phyloP scores from a whole-genome alignment of 2,113 vertebrate species.

The Dolichotis patagonum region DNA sequence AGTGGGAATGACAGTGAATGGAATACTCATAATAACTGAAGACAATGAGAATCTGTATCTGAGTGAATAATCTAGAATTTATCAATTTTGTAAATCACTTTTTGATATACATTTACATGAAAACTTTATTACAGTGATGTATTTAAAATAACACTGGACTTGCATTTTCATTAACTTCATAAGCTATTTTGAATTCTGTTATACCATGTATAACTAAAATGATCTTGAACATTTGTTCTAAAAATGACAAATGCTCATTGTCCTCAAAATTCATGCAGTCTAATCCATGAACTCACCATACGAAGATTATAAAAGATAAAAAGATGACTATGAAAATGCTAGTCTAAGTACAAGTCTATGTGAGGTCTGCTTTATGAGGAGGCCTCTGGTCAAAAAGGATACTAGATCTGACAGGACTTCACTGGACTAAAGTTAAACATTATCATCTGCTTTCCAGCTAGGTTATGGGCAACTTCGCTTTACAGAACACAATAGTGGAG shows the following conservation, averaged over 20 bases:
- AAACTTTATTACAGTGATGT: background rate
- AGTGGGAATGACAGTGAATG: background rate
- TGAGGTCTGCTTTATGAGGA: background rate
- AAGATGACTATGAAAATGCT: background rate
- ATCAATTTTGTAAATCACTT: constrained; percentile 6
- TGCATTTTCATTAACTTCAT: background rate
- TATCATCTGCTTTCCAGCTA: background rate
- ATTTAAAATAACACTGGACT: background rate
- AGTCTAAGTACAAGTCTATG: background rate
- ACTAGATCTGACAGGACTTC: background rate
- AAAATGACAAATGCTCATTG: background rate
- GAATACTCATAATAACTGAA: background rate
- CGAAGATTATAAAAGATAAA: background rate
- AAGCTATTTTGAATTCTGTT: background rate
- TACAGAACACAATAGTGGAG: background rate
- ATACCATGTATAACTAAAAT: background rate
- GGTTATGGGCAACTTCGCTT: background rate
- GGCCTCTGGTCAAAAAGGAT: background rate
- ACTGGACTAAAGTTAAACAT: background rate
- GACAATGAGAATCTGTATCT: background rate
- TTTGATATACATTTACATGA: background rate
- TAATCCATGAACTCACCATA: background rate
- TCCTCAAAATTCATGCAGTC: background rate
- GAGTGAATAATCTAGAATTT: background rate
- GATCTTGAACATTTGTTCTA: background rate